Evolutionary conservation across 2,888 invertebrate species (phyloP), one percentile per base, ranked within the genome.

Genomic region (Tachina fera): DNA sequence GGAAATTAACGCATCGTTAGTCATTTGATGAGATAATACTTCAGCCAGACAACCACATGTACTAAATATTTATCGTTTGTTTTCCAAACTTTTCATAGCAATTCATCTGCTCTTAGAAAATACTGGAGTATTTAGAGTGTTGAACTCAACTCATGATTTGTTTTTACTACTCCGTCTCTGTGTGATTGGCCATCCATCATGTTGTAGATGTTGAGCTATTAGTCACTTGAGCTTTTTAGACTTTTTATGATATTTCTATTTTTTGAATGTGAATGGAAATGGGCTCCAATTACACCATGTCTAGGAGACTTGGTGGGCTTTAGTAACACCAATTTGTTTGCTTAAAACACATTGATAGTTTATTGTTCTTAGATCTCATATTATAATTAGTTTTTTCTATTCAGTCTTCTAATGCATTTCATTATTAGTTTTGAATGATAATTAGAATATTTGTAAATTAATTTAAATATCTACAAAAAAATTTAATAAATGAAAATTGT

Each of bases 1-100:
- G 89, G 89, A 90, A 90, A 90, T 90, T 89, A 90, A 90, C 90
- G 89, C 90, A 90, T 90, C 90, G 90, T 89, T 90, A 89, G 88
- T 88, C 89, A 89, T 88, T 89, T 89, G 90, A 90, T 89, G 89
- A 89, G 89, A 88, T 89, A 90, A 89, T 89, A 88, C 89, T 87
- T 88, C 87, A 85, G 87, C 87, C 87, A 88, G 88, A 88, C 88
- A 87, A 87, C 88, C 88, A 86, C 88, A 88, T 85, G 87, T 80
- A 83, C 83, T 61, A 80, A 67, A 83, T 65, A 86, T 80, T 72
- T 71, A 72, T 72, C 79, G 71, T 79, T 61, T 65, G 63, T 14
- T 72, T 79, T 43, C 65, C 53, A 11, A 60, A 31, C 74, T 65
- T 16, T 49, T 49, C 67, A 43, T 56, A 56, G 8, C 71, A 79